Percentiles rank a stretch among this genome's conserved stretches.
phyloP scores from a whole-genome alignment of 2,888 invertebrate genomes.

The Troides helena region DNA sequence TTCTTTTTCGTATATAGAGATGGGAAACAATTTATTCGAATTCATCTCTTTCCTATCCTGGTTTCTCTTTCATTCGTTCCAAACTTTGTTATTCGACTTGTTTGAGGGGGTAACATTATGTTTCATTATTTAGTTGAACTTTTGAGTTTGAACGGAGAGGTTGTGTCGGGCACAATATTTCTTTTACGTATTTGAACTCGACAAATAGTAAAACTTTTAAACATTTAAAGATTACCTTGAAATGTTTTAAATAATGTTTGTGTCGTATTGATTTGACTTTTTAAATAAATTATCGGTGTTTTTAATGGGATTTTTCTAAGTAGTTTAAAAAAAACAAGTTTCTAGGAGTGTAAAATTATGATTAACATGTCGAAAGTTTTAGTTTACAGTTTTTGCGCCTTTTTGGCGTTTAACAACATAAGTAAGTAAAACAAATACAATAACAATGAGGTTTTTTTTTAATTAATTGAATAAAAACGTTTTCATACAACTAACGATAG shows the following conservation, averaged over 20 bases:
- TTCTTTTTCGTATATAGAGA: not conserved
- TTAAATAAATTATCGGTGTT: not conserved
- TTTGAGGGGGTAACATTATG: not conserved
- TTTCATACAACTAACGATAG: not conserved
- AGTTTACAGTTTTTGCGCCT: constrained; percentile 18
- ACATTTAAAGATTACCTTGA: constrained; percentile 1
- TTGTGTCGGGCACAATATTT: constrained; percentile 6
- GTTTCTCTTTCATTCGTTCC: constrained; percentile 8
- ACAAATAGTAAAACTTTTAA: constrained; percentile 22
- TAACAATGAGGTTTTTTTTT: not conserved
- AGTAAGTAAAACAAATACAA: constrained; percentile 16
- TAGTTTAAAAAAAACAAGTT: not conserved
- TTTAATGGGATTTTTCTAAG: not conserved
- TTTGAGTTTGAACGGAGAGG: constrained; percentile 4
- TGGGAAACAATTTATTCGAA: not conserved
- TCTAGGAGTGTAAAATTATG: constrained; percentile 21
- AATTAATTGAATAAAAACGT: not conserved
- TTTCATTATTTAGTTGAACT: constrained; percentile 24
- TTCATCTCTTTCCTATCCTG: constrained; percentile 1
- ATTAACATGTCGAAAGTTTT: constrained; percentile 24
- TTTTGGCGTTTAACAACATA: constrained; percentile 13
- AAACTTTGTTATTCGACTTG: constrained; percentile 13
- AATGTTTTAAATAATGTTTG: not conserved
- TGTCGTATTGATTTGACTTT: not conserved
- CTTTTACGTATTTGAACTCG: constrained; percentile 22